A percentile compares a stretch with the other conserved stretches of the same genome.
These are phyloP conservation scores for Tenthredo amoena DNA, from an alignment of 2,888 invertebrate genomes.

Conservation along the genomic window DNA sequence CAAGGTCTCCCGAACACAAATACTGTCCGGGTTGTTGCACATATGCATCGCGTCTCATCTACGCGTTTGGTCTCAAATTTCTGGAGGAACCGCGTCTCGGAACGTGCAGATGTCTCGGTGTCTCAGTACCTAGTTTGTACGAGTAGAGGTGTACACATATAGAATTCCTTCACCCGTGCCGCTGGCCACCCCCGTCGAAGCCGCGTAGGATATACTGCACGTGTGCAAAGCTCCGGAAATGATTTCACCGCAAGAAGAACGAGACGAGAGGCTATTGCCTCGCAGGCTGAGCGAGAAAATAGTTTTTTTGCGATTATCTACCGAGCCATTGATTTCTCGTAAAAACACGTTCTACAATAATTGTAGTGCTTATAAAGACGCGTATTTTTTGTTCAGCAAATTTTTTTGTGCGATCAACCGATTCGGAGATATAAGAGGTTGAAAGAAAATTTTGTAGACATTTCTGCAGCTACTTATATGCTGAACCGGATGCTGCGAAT, in stretches of 20 bases:
- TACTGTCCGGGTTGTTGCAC: background rate
- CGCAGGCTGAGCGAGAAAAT: background rate
- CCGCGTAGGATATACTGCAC: constrained; percentile 25
- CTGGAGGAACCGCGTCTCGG: background rate
- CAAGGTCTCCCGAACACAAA: background rate
- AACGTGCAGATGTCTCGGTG: background rate
- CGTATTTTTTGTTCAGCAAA: background rate
- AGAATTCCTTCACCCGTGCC: constrained; percentile 16
- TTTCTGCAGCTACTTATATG: background rate
- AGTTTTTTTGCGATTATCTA: background rate
- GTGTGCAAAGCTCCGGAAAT: constrained; percentile 10
- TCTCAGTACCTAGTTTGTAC: background rate
- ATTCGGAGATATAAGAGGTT: background rate
- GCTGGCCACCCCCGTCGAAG: constrained; percentile 20
- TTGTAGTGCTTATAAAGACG: background rate
- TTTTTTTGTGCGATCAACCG: background rate
- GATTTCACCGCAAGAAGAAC: constrained; percentile 19
- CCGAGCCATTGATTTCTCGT: background rate
- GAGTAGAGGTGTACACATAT: background rate
- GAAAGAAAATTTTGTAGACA: background rate
- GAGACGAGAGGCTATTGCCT: background rate
- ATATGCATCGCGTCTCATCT: background rate
- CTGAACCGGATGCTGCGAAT: background rate
- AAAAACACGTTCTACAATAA: background rate
- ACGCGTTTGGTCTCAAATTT: constrained; percentile 39